phyloP scores from a whole-genome alignment of 2,113 vertebrate genomes.

The Mormyrus iriodes region DNA sequence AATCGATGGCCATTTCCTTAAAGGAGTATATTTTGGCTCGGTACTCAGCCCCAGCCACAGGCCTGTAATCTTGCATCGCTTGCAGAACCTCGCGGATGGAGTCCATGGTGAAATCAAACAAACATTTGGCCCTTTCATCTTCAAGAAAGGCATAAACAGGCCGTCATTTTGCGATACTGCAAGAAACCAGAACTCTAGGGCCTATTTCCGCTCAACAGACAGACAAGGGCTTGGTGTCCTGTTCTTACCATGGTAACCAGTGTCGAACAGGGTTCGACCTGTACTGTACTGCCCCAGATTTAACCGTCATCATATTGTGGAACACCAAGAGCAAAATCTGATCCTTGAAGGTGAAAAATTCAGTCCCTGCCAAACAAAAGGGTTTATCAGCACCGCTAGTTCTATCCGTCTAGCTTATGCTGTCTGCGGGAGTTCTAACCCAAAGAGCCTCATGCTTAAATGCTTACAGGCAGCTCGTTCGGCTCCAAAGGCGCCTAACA shows the following conservation, averaged over 20 bases:
- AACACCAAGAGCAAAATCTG: neutral
- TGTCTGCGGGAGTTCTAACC: neutral
- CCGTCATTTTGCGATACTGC: neutral
- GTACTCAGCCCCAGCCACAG: neutral
- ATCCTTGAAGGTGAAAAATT: neutral
- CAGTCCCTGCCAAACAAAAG: neutral
- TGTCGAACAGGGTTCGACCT: neutral
- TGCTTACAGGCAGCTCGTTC: constrained; percentile 32
- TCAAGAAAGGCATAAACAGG: neutral
- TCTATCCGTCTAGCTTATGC: neutral
- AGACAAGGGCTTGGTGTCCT: neutral
- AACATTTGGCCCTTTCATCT: neutral
- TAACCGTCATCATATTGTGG: neutral
- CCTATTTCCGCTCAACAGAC: neutral
- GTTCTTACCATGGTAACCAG: neutral
- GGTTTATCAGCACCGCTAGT: neutral
- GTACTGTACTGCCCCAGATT: neutral
- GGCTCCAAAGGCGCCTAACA: constrained; percentile 11
- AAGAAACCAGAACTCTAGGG: neutral
- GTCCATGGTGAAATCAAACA: neutral
- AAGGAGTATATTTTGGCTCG: neutral
- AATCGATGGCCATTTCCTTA: neutral
- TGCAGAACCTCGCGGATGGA: neutral
- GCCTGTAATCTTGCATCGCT: neutral
- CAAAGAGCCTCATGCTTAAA: neutral